Evolutionary conservation across 2,888 invertebrate species (phyloP), one percentile per base, ranked within the genome.

Genomic region (Agriopis aurantiaria): DNA sequence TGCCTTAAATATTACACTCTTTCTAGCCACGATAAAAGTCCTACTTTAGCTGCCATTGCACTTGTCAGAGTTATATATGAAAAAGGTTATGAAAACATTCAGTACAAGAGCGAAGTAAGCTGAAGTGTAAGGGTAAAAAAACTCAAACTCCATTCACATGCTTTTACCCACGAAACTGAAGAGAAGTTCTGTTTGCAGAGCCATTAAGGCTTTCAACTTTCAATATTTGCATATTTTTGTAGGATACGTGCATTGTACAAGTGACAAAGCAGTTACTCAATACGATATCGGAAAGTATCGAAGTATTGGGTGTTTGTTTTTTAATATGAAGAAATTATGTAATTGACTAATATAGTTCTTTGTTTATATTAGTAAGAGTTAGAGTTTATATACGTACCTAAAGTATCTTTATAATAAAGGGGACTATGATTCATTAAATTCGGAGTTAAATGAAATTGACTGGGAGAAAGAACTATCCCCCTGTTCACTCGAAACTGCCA

Each of bases 191-290:
- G 85, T 90, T 89, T 90, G 85, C 84, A 83, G 81, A 83, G 80
- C 89, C 88, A 89, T 90, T 90, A 87, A 85, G 82, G 72, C 65
- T 70, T 68, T 75, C 80, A 79, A 85, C 65, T 70, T 68, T 74
- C 81, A 79, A 85, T 86, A 89, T 90, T 88, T 88, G 87, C 86
- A 87, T 90, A 88, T 89, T 90, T 88, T 87, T 84, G 82, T 82
- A 80, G 83, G 85, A 85, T 40, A 72, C 56, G 62, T 45, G 63
- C 40, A 55, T 14, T 48, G 10, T 65, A 65, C 48, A 55, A 3
- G 11, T 56, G 5, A 12, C 7, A 12, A 1, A n/a, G 55, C 65
- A 70, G 70, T 66, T 62, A 14, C 53, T 48, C 62, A 63, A 56
- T 12, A 14, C 6, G 14, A 9, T 8, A 12, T 43, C 9, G 9